These are phyloP conservation scores for Ardeotis arabs DNA, from an alignment of 2,113 vertebrate species.

Conservation along the genomic window DNA sequence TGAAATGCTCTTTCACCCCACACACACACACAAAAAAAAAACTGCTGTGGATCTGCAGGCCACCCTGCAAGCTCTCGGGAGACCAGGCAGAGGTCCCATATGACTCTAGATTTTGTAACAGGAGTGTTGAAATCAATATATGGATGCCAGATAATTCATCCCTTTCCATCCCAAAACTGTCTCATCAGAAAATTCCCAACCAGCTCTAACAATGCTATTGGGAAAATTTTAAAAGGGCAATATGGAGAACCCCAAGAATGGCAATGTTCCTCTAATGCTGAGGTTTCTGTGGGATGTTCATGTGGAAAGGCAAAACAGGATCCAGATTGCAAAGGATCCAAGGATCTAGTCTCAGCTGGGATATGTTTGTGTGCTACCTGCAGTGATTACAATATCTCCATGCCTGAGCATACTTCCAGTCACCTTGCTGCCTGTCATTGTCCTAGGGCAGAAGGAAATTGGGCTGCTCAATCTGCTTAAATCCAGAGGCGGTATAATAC, in stretches of 20 bases:
- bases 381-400: neutral
- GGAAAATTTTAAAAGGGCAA: neutral
- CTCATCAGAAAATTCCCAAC: slow-evolving; percentile 7
- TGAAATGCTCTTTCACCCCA: neutral
- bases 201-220: neutral
- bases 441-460: neutral
- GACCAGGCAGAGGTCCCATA: slow-evolving; percentile 13
- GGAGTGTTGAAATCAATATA: slow-evolving; percentile 46
- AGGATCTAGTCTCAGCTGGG: neutral
- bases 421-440: accelerated
- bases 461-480: neutral
- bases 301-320: neutral
- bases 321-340: neutral
- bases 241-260: neutral
- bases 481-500: neutral
- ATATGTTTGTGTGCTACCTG: neutral
- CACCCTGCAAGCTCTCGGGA: slow-evolving; percentile 50
- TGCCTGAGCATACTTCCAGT: neutral
- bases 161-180: slow-evolving; percentile 3
- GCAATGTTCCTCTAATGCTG: neutral
- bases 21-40: neutral
- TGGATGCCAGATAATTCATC: slow-evolving; percentile 35
- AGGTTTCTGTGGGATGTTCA: neutral
- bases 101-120: slow-evolving; percentile 24
- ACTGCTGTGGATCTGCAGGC: slow-evolving; percentile 15